A percentile compares a stretch with the other conserved stretches of the same genome.
Evolutionary conservation across 1,140 invertebrate species (phyloP).

Genomic region (Drosophila ercepeae): DNA sequence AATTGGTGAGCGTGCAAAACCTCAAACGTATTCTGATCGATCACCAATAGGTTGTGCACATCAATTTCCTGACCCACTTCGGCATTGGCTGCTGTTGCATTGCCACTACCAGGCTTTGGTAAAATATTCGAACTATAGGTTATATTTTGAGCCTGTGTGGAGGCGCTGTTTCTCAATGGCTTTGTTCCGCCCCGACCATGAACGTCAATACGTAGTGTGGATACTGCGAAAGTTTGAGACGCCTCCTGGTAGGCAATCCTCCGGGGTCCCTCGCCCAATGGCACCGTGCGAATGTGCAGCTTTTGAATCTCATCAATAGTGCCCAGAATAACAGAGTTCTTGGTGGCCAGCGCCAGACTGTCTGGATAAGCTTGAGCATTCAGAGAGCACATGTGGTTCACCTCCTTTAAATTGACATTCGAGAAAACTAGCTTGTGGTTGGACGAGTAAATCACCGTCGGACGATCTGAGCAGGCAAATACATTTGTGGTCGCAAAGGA

Average conservation of each 20-base stretch:
- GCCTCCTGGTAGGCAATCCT: conserved; percentile 97
- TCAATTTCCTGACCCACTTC: conserved; percentile 94
- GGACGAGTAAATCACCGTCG: conserved; percentile 99
- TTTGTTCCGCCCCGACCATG: conserved; percentile 89
- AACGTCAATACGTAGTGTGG: conserved; percentile 95
- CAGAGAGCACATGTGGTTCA: conserved; percentile 99
- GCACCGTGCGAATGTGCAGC: conserved; percentile 97
- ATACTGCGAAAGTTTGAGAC: conserved; percentile 97
- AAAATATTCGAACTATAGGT: conserved; percentile 85
- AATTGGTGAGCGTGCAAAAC: conserved; percentile 96
- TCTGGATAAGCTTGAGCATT: conserved; percentile 97
- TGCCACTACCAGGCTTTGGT: conserved; percentile 79
- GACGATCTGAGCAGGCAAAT: conserved; percentile 99
- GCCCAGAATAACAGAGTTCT: conserved; percentile 96
- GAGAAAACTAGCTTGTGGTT: conserved; percentile 99
- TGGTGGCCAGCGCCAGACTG: conserved; percentile 96
- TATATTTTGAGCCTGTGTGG: conserved; percentile 88
- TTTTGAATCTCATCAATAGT: conserved; percentile 99
- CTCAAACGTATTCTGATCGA: conserved; percentile 99
- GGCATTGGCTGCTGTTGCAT: conserved; percentile 83
- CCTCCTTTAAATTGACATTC: conserved; percentile 99
- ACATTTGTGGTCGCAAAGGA: conserved; percentile 97
- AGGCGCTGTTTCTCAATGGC: conserved; percentile 90
- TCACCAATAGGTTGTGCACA: conserved; percentile 95
- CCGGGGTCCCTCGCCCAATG: conserved; percentile 95